Conservation (phyloP, 2,888 invertebrate genomes). For the Liopterus haemorrhoidalis region DNA sequence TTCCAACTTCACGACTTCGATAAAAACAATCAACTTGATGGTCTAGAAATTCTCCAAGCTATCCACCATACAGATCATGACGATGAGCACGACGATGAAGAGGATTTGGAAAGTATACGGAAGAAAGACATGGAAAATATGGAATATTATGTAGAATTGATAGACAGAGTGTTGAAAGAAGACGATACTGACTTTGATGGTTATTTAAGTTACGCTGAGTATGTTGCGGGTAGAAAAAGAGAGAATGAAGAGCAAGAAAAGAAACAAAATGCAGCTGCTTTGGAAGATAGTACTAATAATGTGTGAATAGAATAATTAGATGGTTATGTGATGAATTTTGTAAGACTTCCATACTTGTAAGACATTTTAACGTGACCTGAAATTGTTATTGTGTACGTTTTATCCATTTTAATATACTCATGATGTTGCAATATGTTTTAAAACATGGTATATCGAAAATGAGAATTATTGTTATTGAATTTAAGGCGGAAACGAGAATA, state of each 20-base stretch:
- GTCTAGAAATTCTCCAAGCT: conserved; percentile 80
- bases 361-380: too few relatives aligned
- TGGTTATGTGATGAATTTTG: too few relatives aligned
- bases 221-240: conserved; percentile 45
- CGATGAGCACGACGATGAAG: conserved; percentile 42
- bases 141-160: conserved; percentile 57
- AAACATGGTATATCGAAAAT: too few relatives aligned
- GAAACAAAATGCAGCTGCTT: conserved; percentile 15
- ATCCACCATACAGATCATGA: conserved; percentile 63
- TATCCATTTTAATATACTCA: too few relatives aligned
- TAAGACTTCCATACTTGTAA: too few relatives aligned
- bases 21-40: conserved; percentile 82
- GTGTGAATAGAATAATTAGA: too few relatives aligned
- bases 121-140: conserved; percentile 46
- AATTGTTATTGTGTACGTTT: too few relatives aligned
- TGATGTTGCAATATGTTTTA: too few relatives aligned
- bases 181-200: conserved; percentile 85
- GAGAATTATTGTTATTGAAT: too few relatives aligned
- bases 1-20: conserved; percentile 86
- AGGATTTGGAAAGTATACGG: conserved; percentile 43
- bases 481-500: too few relatives aligned
- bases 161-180: conserved; percentile 74
- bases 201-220: conserved; percentile 79
- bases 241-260: conserved; percentile 25
- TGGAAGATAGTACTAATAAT: too few relatives aligned